phyloP scores from a whole-genome alignment of 2,888 invertebrate species.

The Perizoma affinitatum region DNA sequence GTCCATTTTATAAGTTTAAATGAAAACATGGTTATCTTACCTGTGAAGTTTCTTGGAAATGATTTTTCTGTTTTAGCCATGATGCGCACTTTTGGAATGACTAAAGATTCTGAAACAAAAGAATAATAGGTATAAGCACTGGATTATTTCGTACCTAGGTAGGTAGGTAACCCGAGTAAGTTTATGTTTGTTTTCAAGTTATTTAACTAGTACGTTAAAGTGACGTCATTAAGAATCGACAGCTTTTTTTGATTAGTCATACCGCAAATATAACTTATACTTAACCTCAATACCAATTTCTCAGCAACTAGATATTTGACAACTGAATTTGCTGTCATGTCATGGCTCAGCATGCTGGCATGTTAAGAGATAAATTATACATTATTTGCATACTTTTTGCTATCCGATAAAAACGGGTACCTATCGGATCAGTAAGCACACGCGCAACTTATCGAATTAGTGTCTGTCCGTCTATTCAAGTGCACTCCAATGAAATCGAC shows the following conservation, averaged over 20 bases:
- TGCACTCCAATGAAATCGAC: constrained; percentile 41
- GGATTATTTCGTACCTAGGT: not conserved
- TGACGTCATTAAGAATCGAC: too few species aligned
- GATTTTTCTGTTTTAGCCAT: constrained; percentile 82
- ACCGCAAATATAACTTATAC: not conserved
- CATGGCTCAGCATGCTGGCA: not conserved
- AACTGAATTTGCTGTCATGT: not conserved
- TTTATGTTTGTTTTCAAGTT: too few species aligned
- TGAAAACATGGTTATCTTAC: constrained; percentile 47
- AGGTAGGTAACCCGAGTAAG: too few species aligned
- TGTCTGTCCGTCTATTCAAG: constrained; percentile 9
- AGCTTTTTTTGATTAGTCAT: too few species aligned
- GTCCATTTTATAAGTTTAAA: too few species aligned
- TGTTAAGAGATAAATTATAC: constrained; percentile 7
- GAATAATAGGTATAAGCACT: constrained; percentile 13
- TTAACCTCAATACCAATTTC: constrained; percentile 11
- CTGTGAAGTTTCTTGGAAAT: constrained; percentile 80
- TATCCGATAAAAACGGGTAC: constrained; percentile 20
- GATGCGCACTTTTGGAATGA: constrained; percentile 62
- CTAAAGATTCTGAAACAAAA: constrained; percentile 60
- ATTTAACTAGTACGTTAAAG: too few species aligned
- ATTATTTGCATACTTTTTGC: constrained; percentile 23
- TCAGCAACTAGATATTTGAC: constrained; percentile 1
- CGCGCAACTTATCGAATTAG: constrained; percentile 19
- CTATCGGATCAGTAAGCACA: constrained; percentile 22